These are phyloP conservation scores for Chionodraco myersi DNA, from an alignment of 2,113 vertebrate species.

Conservation along the genomic window DNA sequence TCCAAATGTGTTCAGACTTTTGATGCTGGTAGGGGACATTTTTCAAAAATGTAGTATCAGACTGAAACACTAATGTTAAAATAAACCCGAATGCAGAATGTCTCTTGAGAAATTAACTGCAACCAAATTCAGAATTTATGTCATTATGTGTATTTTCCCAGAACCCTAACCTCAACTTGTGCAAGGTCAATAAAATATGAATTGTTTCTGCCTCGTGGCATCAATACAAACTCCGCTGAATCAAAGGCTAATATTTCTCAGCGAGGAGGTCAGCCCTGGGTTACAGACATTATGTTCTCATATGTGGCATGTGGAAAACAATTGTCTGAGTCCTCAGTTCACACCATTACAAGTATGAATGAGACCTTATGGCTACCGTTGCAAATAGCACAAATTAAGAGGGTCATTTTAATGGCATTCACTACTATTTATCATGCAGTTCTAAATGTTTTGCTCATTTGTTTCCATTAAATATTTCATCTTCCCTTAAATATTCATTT, in stretches of 20 bases:
- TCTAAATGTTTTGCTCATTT: slow-evolving; percentile 88
- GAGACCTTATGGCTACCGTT: slow-evolving; percentile 65
- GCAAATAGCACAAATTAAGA: slow-evolving; percentile 67
- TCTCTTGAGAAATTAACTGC: slow-evolving; percentile 44
- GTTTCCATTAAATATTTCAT: slow-evolving; percentile 88
- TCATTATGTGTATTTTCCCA: slow-evolving; percentile 43
- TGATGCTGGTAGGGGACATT: slow-evolving; percentile 18
- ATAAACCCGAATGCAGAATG: slow-evolving; percentile 8
- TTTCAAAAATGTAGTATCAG: slow-evolving; percentile 9
- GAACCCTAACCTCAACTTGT: slow-evolving; percentile 57
- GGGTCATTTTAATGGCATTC: slow-evolving; percentile 71
- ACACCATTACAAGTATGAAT: slow-evolving; percentile 41
- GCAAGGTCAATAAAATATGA: slow-evolving; percentile 69
- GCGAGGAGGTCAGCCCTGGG: slow-evolving; percentile 67
- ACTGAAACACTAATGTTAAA: slow-evolving; percentile 1
- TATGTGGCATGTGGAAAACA: slow-evolving; percentile 73
- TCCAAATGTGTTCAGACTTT: slow-evolving; percentile 19
- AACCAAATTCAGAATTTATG: slow-evolving; percentile 38
- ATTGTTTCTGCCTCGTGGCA: slow-evolving; percentile 69
- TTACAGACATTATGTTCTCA: slow-evolving; percentile 63
- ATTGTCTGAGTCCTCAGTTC: slow-evolving; percentile 46
- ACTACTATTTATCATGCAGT: slow-evolving; percentile 81
- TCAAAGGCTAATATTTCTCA: slow-evolving; percentile 78
- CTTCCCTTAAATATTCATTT: slow-evolving; percentile 87
- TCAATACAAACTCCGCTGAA: slow-evolving; percentile 65